Base-by-base conservation (phyloP, 2,888 invertebrate genomes). In the Scrobipalpa costella region DNA sequence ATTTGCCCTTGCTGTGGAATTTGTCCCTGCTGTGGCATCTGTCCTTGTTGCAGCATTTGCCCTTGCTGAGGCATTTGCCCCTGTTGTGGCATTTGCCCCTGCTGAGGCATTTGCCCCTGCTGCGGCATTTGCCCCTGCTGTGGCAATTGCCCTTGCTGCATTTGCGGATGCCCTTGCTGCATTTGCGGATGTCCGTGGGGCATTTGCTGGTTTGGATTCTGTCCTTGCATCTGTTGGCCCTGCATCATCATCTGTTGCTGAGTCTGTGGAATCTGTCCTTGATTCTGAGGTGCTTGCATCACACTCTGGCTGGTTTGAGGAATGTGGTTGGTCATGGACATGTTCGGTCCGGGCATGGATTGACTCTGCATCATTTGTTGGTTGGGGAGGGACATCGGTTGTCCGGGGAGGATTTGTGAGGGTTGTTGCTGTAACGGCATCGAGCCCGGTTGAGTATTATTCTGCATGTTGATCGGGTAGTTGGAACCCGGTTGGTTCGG, bases 381-480 rank as follows among this genome's bases (percentile, higher is more conserved):
- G 0, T 79, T 76, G 6, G 77, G 82, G 66, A 85, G 70, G 7
- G 80, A 66, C 73, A 85, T 79, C 0, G 71, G 70, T 68, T 85
- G 86, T 6, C 82, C 82, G 7, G 80, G 74, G 67, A 81, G 72
- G 2, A 44, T 44, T 27, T 81, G 62, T 7, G 49, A 49, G 0
- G 49, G 62, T 52, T 61, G 61, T 36, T 58, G 63, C 65, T 78
- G 80, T 67, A 84, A 75, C 33, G 73, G 73, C 68, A 85, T 85
- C 57, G 79, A 68, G 44, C 69, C 74, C 15, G 74, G 71, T 62
- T 80, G 86, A 66, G 69, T 73, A 65, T 73, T 79, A 70, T 79
- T 87, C 57, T 78, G 81, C 69, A 85, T 74, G 69, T 76, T 83
- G 68, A 84, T 75, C 9, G 81, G 75, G 65, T 84, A 90, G n/a